Conservation (phyloP, 92 coral and sea anemone species). For the Pocillopora meandrina region DNA sequence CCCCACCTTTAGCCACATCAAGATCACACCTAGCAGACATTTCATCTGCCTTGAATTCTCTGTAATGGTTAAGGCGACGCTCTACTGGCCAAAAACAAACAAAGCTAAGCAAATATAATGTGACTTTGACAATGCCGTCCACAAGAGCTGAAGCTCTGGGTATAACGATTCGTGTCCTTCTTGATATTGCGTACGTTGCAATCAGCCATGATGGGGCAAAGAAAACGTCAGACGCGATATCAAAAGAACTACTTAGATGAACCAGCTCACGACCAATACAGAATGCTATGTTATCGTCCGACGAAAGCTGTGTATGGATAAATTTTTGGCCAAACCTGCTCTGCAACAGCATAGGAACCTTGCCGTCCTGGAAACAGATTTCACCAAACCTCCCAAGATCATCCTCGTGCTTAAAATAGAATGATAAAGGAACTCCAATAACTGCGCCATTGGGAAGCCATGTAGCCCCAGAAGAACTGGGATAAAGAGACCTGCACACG, state of each 20-base stretch:
- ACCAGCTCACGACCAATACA: slow-evolving; percentile 88
- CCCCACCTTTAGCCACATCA: slow-evolving; percentile 76
- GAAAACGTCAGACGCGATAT: slow-evolving; percentile 63
- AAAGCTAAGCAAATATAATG: slow-evolving; percentile 67
- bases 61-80: slow-evolving; percentile 60
- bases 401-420: slow-evolving; percentile 74
- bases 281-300: slow-evolving; percentile 84
- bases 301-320: slow-evolving; percentile 70
- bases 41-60: slow-evolving; percentile 87
- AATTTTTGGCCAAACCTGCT: slow-evolving; percentile 74
- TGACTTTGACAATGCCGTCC: slow-evolving; percentile 61
- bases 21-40: slow-evolving; percentile 73
- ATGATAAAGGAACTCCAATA: slow-evolving; percentile 83
- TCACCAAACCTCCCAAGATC: slow-evolving; percentile 58
- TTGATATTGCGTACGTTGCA: slow-evolving; percentile 73
- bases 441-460: slow-evolving; percentile 94
- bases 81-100: slow-evolving; percentile 52
- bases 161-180: slow-evolving; percentile 52
- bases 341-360: slow-evolving; percentile 63
- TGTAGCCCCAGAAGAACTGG: slow-evolving; percentile 92
- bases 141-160: slow-evolving; percentile 50
- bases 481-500: slow-evolving; percentile 76
- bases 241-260: slow-evolving; percentile 66
- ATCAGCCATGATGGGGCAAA: slow-evolving; percentile 86
- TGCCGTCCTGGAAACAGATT: background rate